Conservation (phyloP, 2,113 vertebrate species). For the Tautogolabrus adspersus region DNA sequence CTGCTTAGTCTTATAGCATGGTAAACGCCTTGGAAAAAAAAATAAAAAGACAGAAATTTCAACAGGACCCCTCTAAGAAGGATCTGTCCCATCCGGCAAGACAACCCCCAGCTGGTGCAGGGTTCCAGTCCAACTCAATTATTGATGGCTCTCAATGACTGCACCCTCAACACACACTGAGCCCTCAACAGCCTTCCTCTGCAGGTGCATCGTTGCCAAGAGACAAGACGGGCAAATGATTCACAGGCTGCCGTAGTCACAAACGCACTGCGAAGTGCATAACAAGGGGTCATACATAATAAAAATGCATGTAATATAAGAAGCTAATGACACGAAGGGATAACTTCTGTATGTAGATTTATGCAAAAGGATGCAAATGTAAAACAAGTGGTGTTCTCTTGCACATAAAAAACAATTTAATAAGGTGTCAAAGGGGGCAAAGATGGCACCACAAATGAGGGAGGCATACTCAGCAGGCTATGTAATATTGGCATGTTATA, state of each 20-base stretch:
- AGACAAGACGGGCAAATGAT: conserved; percentile 68
- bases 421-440: conserved; percentile 47
- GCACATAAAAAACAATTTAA: conserved; percentile 53
- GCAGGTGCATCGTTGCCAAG: conserved; percentile 78
- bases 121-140: conserved; percentile 79
- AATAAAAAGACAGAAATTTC: conserved; percentile 8
- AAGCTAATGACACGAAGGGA: conserved; percentile 39
- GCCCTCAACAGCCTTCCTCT: conserved; percentile 65
- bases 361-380: conserved; percentile 63
- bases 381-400: conserved; percentile 11
- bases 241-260: conserved; percentile 46
- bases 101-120: conserved; percentile 63
- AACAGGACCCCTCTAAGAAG: conserved; percentile 27
- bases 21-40: conserved; percentile 11
- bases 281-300: conserved; percentile 66
- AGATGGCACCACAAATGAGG: conserved; percentile 23
- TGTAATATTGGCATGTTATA: conserved; percentile 52
- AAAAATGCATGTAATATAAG: conserved; percentile 45
- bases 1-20: neutral
- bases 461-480: conserved; percentile 36
- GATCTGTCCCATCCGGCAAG: conserved; percentile 37
- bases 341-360: conserved; percentile 63
- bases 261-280: conserved; percentile 52
- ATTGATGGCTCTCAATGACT: conserved; percentile 78
- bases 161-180: conserved; percentile 47